Evolutionary conservation across 2,797 vertebrate species (phyloP), one percentile per base, ranked within the genome.

Genomic region (Pelobates cultripes): DNA sequence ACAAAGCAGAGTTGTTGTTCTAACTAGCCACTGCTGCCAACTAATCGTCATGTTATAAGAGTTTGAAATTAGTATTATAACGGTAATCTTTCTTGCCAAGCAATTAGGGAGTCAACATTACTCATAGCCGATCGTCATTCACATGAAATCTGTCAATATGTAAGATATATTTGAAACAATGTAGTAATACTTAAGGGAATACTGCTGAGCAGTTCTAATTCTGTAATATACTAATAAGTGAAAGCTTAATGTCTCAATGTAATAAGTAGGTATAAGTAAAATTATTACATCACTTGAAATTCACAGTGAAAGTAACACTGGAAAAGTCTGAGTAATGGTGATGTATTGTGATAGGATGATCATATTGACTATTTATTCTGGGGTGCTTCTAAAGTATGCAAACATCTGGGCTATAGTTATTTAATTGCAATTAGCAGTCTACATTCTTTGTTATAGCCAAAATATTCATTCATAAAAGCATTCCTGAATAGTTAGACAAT

Each of bases 71-170:
- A 12, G n/a, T 66, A 51, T 66, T 66, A 80, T 14, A 67, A 73
- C 14, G 41, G 47, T 28, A 53, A 45, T 66, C 40, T 47, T 73
- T 28, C 7, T 40, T 55, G 70, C 78, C 70, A 80, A 80, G 66
- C 44, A 66, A 42, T 68, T 67, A 72, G n/a, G 55, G 28, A 51
- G 47, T 51, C 47, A 44, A 47, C 78, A 80, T 73, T 80, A 80
- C 28, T 73, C 78, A 80, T 73, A 44, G 60, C 17, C 67, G 60
- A 64, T n/a, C 40, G 40, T 70, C 51, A 70, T 57, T 45, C n/a
- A 7, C 60, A 60, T 43, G 15, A 70, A 70, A 51, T 68, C 15
- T 43, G 9, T 28, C 66, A 43, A 15, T 17, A 14, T 17, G 47
- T 17, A 55, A 77, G 42, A 69, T 45, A 77, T 55, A 13, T n/a